phyloP scores from a whole-genome alignment of 2,113 vertebrate species.

The Aythya baeri region DNA sequence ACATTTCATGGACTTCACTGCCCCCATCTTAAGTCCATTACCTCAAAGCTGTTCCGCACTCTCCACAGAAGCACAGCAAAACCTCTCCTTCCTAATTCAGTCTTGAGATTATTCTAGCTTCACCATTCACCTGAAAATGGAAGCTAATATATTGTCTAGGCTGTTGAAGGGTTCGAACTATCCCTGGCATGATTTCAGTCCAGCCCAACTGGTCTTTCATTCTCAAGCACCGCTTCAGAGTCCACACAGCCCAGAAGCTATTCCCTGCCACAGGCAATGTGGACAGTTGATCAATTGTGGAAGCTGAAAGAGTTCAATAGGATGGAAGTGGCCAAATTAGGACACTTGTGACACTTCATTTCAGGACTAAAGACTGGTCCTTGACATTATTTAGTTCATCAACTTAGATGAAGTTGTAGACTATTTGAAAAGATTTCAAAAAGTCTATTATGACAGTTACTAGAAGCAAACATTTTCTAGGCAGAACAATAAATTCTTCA shows the following conservation, averaged over 20 bases:
- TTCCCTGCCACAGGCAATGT: rapidly evolving
- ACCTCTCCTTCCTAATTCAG: background rate
- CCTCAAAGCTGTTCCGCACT: background rate
- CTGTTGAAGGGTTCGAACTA: background rate
- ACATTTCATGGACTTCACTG: background rate
- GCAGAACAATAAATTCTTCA: background rate
- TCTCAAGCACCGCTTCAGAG: background rate
- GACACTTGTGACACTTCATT: background rate
- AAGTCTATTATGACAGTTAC: background rate
- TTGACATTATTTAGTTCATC: background rate
- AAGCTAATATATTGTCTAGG: background rate
- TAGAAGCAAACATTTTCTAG: background rate
- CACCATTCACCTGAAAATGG: background rate
- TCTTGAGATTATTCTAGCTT: background rate
- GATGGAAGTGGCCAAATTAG: background rate
- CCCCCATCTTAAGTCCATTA: background rate
- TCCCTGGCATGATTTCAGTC: background rate
- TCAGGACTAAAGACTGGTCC: background rate
- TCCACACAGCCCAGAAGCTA: background rate
- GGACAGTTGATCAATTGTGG: background rate
- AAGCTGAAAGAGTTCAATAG: background rate
- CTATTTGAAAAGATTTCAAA: background rate
- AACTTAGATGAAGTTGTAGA: background rate
- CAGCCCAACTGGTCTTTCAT: background rate
- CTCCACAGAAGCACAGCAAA: background rate